Percentiles rank a stretch among this genome's conserved stretches.
These are phyloP conservation scores for Sylvicapra grimmia DNA, from an alignment of 2,113 vertebrate genomes.

Conservation along the genomic window DNA sequence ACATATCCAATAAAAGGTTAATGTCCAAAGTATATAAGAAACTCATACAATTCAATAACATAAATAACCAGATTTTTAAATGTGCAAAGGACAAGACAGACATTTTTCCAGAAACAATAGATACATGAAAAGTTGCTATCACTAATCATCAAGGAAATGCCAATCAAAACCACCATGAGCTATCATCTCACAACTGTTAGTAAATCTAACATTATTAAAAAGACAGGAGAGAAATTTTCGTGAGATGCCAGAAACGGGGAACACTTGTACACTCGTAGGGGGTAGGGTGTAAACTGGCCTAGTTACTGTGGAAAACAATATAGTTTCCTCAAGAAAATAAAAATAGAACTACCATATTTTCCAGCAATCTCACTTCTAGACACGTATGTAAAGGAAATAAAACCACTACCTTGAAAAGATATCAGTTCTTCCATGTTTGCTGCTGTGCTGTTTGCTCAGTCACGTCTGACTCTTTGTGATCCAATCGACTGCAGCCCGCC, in stretches of 20 bases:
- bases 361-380: neutral
- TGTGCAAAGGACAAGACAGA: neutral
- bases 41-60: neutral
- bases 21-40: neutral
- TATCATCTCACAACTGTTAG: neutral
- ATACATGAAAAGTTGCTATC: neutral
- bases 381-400: neutral
- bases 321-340: neutral
- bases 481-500: neutral
- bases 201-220: neutral
- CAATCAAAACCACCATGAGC: neutral
- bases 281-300: neutral
- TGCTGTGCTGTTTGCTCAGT: neutral
- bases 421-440: neutral
- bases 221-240: neutral
- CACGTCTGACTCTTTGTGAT: neutral
- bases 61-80: neutral
- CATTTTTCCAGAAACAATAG: neutral
- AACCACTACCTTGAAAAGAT: neutral
- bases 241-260: neutral
- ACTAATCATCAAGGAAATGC: neutral
- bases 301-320: neutral
- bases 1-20: neutral
- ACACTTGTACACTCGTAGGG: neutral
- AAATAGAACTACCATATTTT: neutral